These are phyloP conservation scores for Shargacucullia verbasci DNA, from an alignment of 2,888 invertebrate species.

Conservation along the genomic window DNA sequence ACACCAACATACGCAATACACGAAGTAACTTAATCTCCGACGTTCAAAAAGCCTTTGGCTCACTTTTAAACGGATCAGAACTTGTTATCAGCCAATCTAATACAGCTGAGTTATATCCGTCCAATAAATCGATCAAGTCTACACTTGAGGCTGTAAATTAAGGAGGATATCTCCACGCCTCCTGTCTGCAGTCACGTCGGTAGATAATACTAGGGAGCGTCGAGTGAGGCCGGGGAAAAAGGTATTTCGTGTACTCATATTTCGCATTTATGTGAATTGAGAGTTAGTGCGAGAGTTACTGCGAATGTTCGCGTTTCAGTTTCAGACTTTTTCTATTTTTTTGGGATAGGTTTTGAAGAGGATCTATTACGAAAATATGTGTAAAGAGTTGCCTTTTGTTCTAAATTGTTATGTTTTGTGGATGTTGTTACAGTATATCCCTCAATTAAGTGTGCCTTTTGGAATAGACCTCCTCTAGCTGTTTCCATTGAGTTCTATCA, in stretches of 20 bases:
- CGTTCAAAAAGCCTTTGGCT: constrained; percentile 18
- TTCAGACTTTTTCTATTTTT: no score
- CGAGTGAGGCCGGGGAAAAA: constrained; percentile 9
- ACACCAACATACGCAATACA: neutral
- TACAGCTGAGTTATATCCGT: constrained; percentile 38
- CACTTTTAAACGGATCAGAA: constrained; percentile 35
- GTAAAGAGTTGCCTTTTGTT: no score
- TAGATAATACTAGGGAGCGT: constrained; percentile 32
- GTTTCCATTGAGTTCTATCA: no score
- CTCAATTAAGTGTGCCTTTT: no score
- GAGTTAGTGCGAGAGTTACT: constrained; percentile 12
- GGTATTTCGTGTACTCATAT: constrained; percentile 47
- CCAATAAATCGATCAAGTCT: constrained; percentile 50
- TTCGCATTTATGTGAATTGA: constrained; percentile 25
- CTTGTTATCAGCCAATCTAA: constrained; percentile 40
- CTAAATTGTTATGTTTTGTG: no score
- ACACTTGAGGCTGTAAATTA: constrained; percentile 45
- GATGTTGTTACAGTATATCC: no score
- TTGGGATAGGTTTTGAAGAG: no score
- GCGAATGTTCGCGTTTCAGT: neutral
- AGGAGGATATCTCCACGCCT: constrained; percentile 39
- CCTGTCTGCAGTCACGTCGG: constrained; percentile 31
- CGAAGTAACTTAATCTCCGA: constrained; percentile 33
- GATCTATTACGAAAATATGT: no score
- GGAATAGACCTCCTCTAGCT: no score